Evolutionary conservation across 2,797 vertebrate genomes (phyloP), one percentile per base, ranked within the genome.

Genomic region (Chiroxiphia lanceolata): DNA sequence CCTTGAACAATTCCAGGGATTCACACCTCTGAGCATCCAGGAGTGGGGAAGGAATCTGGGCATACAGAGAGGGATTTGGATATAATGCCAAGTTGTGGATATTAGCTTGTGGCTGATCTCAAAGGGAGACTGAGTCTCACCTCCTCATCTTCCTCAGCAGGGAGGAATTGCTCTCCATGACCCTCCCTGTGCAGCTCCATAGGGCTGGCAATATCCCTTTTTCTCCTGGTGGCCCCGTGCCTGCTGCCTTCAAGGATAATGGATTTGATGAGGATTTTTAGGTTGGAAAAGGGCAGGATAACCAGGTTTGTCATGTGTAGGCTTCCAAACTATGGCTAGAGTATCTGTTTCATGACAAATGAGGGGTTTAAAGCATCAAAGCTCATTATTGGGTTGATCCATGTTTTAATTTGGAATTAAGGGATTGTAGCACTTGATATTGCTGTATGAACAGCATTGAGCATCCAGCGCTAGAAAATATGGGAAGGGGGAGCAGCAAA

Each of bases 341-440:
- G 4, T 4, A 4, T 27, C 42, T 18, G 3, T 64, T 75, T n/a
- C 20, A 3, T 9, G 10, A 16, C 4, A 25, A 5, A 25, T 0
- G 20, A 11, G 31, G 0, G 0, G 1, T 22, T 6, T 36, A 40
- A 68, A 69, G 54, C 20, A 0, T 50, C n/a, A 26, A 7, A 76
- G 42, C n/a, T 80, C 4, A 27, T 33, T 33, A 1, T 18, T 18
- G 54, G 33, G 9, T 15, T 15, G 59, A 40, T 63, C 61, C 36
- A 0, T 5, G 8, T 33, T 69, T 63, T 53, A 56, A 18, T 51
- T 48, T 70, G 89, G 42, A 2, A 0, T 63, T 20, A 20, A 33
- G 72, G 45, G 27, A 2, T 15, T 13, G 45, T 36, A 77, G 69
- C 54, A 12, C 42, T 51, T 0, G 7, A 33, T 20, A 5, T 3